A percentile compares a stretch with the other conserved stretches of the same genome.
These are phyloP conservation scores for Drosophila seguyi DNA, from an alignment of 1,140 invertebrate genomes.

Conservation along the genomic window DNA sequence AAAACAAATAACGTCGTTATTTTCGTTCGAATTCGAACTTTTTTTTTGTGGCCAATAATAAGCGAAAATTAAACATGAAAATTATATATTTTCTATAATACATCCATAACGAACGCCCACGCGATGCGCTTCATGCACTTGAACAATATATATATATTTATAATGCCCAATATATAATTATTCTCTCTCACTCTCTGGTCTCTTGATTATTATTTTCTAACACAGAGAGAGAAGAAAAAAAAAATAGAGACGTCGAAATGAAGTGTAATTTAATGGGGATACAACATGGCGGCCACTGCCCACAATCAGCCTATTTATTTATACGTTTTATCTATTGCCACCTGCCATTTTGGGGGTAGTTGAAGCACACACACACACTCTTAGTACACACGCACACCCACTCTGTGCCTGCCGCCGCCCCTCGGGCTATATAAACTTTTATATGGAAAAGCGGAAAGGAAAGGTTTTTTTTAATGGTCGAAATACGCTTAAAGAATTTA, in stretches of 20 bases:
- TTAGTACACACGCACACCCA: conserved; percentile 34
- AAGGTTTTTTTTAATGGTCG: conserved; percentile 39
- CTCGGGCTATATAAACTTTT: conserved; percentile 66
- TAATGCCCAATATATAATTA: conserved; percentile 39
- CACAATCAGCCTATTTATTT: conserved; percentile 57
- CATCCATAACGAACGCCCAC: conserved; percentile 40
- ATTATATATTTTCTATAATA: conserved; percentile 29
- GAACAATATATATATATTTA: conserved; percentile 43
- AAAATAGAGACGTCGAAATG: conserved; percentile 43
- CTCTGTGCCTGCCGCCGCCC: conserved; percentile 66
- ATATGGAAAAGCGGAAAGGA: conserved; percentile 33
- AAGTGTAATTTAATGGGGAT: conserved; percentile 51
- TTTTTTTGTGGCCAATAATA: conserved; percentile 27
- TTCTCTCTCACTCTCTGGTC: conserved; percentile 38
- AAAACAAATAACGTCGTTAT: conserved; percentile 39
- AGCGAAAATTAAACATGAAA: conserved; percentile 35
- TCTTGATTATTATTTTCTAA: conserved; percentile 67
- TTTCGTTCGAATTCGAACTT: conserved; percentile 39
- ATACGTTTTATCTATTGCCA: conserved; percentile 68
- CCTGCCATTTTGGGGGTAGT: conserved; percentile 78
- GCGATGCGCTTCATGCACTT: conserved; percentile 56
- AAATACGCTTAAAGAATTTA: conserved; percentile 46
- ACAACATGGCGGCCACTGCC: conserved; percentile 67
- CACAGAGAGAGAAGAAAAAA: conserved; percentile 11
- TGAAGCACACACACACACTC: conserved; percentile 23